Conservation (phyloP, 1,140 invertebrate genomes). For the Chrysomallon squamiferum region DNA sequence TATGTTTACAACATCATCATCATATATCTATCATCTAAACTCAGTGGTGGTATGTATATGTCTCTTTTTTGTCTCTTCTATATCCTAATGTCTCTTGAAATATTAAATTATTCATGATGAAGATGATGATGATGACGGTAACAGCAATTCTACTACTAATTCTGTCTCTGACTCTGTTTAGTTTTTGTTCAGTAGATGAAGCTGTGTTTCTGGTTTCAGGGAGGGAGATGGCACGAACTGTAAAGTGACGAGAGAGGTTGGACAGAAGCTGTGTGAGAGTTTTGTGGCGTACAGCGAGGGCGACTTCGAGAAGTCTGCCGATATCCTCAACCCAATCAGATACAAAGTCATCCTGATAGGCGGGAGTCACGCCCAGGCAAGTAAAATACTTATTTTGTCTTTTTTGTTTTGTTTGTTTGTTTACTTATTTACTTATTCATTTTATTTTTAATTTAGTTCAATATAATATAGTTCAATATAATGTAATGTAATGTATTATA, state of each 20-base stretch:
- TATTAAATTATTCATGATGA: too few relatives aligned
- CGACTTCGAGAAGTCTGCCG: conserved; percentile 58
- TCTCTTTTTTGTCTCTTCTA: too few relatives aligned
- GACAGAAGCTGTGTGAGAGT: conserved; percentile 55
- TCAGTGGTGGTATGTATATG: too few relatives aligned
- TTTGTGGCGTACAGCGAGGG: conserved; percentile 58
- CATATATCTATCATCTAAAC: too few relatives aligned
- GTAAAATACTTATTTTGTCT: neutral
- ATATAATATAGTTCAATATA: too few relatives aligned
- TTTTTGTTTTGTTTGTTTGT: neutral
- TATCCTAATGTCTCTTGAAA: too few relatives aligned
- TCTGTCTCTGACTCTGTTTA: too few relatives aligned
- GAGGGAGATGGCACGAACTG: conserved; percentile 32
- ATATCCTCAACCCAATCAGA: conserved; percentile 62
- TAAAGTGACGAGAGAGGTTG: conserved; percentile 38
- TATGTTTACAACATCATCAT: too few relatives aligned
- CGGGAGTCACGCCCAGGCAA: conserved; percentile 67
- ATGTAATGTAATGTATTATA: too few relatives aligned
- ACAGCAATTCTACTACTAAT: too few relatives aligned
- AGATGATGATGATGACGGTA: too few relatives aligned
- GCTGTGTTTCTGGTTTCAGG: conserved; percentile 17
- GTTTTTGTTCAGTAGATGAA: too few relatives aligned
- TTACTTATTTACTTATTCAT: neutral
- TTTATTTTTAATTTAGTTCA: neutral
- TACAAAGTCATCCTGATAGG: conserved; percentile 65